Percentiles rank a stretch among this genome's conserved stretches.
Conservation (phyloP, 2,797 vertebrate species). For the Rhinogobio ventralis region DNA sequence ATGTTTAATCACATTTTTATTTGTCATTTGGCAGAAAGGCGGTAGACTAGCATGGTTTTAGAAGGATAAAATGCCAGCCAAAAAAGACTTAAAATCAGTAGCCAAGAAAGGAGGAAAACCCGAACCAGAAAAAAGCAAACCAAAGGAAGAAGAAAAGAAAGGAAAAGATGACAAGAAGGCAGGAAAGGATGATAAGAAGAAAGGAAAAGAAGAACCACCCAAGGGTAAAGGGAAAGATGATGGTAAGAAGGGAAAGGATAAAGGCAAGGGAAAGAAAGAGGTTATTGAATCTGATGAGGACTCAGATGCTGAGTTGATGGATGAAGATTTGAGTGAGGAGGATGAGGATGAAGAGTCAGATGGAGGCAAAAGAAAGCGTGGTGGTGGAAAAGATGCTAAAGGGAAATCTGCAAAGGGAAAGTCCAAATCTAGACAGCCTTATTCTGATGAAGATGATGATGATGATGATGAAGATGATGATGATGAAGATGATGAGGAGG, state of each 20-base stretch:
- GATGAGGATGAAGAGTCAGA: conserved; percentile 75
- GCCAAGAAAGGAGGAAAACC: conserved; percentile 75
- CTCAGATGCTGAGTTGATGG: conserved; percentile 76
- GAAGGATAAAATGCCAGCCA: conserved; percentile 76
- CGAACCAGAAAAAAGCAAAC: conserved; percentile 68
- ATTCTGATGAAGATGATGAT: conserved; percentile 77
- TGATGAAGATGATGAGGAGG: conserved; percentile 73
- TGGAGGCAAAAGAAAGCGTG: conserved; percentile 69
- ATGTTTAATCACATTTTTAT: conserved; percentile 20
- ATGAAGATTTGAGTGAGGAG: conserved; percentile 75
- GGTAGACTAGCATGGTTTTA: conserved; percentile 73
- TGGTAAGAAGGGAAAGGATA: conserved; percentile 67
- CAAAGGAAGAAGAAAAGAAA: conserved; percentile 73
- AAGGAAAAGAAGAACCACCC: conserved; percentile 59
- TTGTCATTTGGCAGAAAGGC: conserved; percentile 55
- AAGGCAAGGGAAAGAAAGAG: conserved; percentile 82
- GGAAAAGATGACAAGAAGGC: conserved; percentile 70
- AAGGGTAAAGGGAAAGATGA: conserved; percentile 72
- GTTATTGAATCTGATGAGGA: conserved; percentile 81
- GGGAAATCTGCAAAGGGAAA: conserved; percentile 71
- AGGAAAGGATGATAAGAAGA: conserved; percentile 74
- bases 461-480: conserved; percentile 78
- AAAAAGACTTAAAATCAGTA: conserved; percentile 77
- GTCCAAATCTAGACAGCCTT: conserved; percentile 64
- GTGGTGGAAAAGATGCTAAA: conserved; percentile 71